These are phyloP conservation scores for Microctonus hyperodae DNA, from an alignment of 2,888 invertebrate genomes.

Conservation along the genomic window DNA sequence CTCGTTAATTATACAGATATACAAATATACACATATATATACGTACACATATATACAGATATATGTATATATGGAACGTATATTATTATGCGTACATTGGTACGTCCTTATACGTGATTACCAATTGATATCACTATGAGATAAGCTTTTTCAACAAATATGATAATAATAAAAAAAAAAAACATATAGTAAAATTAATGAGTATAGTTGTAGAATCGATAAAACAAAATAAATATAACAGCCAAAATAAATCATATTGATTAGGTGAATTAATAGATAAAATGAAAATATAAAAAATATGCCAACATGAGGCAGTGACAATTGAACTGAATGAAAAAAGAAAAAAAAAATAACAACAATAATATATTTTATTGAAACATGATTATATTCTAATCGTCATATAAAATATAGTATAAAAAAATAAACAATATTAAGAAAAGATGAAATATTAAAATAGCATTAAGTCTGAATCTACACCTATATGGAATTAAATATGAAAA, in stretches of 20 bases:
- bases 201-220: background rate
- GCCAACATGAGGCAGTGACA: background rate
- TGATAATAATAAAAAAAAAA: conserved; percentile 39
- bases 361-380: too few relatives aligned
- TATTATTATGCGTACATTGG: conserved; percentile 35
- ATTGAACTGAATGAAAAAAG: background rate
- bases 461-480: conserved; percentile 49
- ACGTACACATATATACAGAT: conserved; percentile 28
- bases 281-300: background rate
- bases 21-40: conserved; percentile 26
- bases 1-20: background rate
- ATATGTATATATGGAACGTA: conserved; percentile 17
- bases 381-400: too few relatives aligned
- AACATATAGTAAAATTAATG: conserved; percentile 37
- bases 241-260: background rate
- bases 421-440: conserved; percentile 23
- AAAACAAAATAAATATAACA: background rate
- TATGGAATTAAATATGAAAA: conserved; percentile 45
- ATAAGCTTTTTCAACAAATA: conserved; percentile 60
- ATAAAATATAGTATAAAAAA: conserved; percentile 29
- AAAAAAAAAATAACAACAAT: conserved; percentile 14
- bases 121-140: conserved; percentile 60
- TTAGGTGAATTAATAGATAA: background rate
- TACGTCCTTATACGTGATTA: conserved; percentile 55
- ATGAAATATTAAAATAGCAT: conserved; percentile 44